Conservation (phyloP, 2,113 vertebrate genomes). For the Ictalurus punctatus region DNA sequence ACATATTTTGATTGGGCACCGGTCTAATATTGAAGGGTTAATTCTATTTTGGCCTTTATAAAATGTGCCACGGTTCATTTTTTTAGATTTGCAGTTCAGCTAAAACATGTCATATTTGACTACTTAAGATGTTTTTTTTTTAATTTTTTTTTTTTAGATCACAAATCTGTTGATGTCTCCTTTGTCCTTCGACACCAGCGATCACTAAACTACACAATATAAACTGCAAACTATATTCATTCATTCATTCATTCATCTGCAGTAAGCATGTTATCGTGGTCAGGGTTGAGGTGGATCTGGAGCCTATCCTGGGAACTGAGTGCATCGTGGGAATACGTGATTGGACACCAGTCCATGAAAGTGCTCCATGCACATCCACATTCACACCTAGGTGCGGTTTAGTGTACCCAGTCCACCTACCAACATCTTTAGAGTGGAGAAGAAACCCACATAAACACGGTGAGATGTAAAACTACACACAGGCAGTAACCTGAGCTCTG, state of each 20-base stretch:
- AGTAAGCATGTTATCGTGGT: background rate
- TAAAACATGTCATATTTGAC: background rate
- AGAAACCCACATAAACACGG: background rate
- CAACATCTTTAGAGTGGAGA: background rate
- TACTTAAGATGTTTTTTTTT: background rate
- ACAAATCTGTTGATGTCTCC: background rate
- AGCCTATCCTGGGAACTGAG: background rate
- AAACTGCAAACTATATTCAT: background rate
- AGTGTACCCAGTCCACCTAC: background rate
- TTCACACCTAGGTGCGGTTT: background rate
- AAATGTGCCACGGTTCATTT: background rate
- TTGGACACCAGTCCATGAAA: background rate
- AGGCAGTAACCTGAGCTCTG: background rate
- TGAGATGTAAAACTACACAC: background rate
- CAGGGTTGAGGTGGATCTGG: background rate
- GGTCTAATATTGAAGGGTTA: constrained; percentile 5
- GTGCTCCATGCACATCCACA: background rate
- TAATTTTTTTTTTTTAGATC: background rate
- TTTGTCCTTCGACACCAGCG: background rate
- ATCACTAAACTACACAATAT: background rate
- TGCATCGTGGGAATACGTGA: background rate
- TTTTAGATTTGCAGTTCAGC: background rate
- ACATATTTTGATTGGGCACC: constrained; percentile 32
- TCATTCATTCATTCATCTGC: background rate
- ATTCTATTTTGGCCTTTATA: constrained; percentile 28